A percentile compares a stretch with the other conserved stretches of the same genome.
These are phyloP conservation scores for Zaprionus ornatus DNA, from an alignment of 1,140 invertebrate genomes.

Conservation along the genomic window DNA sequence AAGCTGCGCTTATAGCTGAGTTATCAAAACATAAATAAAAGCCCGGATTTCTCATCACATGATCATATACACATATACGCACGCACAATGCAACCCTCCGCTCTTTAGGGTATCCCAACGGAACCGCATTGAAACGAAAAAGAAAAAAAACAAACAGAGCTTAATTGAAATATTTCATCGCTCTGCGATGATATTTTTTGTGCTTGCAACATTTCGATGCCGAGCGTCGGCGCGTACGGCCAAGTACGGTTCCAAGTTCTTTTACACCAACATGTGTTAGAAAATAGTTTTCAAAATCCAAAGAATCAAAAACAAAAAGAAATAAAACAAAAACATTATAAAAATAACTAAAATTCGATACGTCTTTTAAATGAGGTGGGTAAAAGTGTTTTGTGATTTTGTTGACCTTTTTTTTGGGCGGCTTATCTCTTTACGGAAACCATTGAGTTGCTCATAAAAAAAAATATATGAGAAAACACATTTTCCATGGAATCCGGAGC, in stretches of 20 bases:
- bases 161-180: conserved; percentile 51
- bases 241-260: conserved; percentile 27
- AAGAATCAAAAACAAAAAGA: background rate
- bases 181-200: conserved; percentile 32
- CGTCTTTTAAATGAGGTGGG: background rate
- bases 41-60: background rate
- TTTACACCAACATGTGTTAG: conserved; percentile 21
- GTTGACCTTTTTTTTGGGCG: background rate
- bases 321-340: background rate
- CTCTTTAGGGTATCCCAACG: conserved; percentile 17
- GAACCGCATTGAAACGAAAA: conserved; percentile 19
- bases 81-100: background rate
- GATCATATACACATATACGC: background rate
- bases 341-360: background rate
- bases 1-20: background rate
- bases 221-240: conserved; percentile 31
- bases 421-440: conserved; percentile 9
- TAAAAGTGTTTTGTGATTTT: background rate
- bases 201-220: conserved; percentile 41
- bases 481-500: background rate
- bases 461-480: conserved; percentile 26
- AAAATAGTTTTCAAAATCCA: background rate
- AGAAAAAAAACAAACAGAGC: conserved; percentile 38
- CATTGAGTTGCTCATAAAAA: conserved; percentile 59
- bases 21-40: background rate